These are phyloP conservation scores for Drosophila sturtevanti DNA, from an alignment of 1,140 invertebrate genomes.

Conservation along the genomic window DNA sequence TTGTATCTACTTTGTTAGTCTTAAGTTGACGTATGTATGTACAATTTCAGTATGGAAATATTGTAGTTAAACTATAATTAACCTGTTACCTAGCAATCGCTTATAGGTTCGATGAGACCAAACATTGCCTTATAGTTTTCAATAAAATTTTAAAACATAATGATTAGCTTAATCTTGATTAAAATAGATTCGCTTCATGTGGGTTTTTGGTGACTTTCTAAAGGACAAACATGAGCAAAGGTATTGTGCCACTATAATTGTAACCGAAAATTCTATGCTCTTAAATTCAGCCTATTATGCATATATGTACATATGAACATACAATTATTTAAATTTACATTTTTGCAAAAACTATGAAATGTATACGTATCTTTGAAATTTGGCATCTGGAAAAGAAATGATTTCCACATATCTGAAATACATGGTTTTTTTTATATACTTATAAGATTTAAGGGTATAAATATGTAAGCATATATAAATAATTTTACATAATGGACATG, in stretches of 20 bases:
- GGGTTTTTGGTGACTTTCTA: neutral
- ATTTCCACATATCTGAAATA: no score
- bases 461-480: neutral
- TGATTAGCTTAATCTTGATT: neutral
- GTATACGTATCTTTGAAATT: no score
- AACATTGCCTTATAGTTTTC: slow-evolving; percentile 16
- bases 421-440: no score
- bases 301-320: slow-evolving; percentile 40
- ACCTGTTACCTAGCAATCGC: slow-evolving; percentile 20
- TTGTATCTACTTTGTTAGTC: neutral
- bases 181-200: slow-evolving; percentile 19
- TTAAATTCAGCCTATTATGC: no score
- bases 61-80: slow-evolving; percentile 19
- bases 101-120: slow-evolving; percentile 27
- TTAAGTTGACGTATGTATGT: neutral
- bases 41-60: slow-evolving; percentile 37
- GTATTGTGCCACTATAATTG: neutral
- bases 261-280: neutral
- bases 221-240: neutral
- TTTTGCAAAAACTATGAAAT: no score
- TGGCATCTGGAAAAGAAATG: no score
- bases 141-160: slow-evolving; percentile 8
- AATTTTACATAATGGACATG: slow-evolving; percentile 4
- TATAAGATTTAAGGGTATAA: neutral
- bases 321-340: neutral